phyloP scores from a whole-genome alignment of 1,140 invertebrate species.

The Leptonema lineaticorne region DNA sequence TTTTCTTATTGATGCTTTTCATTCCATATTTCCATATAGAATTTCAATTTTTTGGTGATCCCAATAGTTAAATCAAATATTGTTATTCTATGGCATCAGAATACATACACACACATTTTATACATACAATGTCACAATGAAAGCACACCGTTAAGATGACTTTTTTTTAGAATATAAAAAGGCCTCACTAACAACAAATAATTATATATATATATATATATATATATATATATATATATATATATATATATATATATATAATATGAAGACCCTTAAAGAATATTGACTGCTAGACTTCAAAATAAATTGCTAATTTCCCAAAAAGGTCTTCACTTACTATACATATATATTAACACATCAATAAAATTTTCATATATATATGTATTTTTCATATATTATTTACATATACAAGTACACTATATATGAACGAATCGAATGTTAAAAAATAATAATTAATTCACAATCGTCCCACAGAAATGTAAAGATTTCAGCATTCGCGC shows the following conservation, averaged over 20 bases:
- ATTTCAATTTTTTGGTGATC: too few relatives aligned
- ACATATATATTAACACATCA: slow-evolving; percentile 21
- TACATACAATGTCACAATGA: slow-evolving; percentile 17
- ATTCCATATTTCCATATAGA: too few relatives aligned
- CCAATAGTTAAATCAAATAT: too few relatives aligned
- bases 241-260: too few relatives aligned
- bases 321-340: slow-evolving; percentile 5
- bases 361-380: slow-evolving; percentile 7
- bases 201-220: too few relatives aligned
- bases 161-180: slow-evolving; percentile 28
- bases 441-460: too few relatives aligned
- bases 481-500: too few relatives aligned
- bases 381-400: neutral
- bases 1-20: too few relatives aligned
- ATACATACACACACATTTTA: too few relatives aligned
- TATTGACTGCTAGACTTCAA: neutral
- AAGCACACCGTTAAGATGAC: slow-evolving; percentile 19
- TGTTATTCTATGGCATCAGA: too few relatives aligned
- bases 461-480: too few relatives aligned
- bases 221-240: too few relatives aligned
- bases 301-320: neutral
- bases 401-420: neutral
- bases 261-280: slow-evolving; percentile 6
- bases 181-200: slow-evolving; percentile 29
- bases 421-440: neutral